Conservation (phyloP, 2,797 vertebrate species). For the Acanthurus lineatus region DNA sequence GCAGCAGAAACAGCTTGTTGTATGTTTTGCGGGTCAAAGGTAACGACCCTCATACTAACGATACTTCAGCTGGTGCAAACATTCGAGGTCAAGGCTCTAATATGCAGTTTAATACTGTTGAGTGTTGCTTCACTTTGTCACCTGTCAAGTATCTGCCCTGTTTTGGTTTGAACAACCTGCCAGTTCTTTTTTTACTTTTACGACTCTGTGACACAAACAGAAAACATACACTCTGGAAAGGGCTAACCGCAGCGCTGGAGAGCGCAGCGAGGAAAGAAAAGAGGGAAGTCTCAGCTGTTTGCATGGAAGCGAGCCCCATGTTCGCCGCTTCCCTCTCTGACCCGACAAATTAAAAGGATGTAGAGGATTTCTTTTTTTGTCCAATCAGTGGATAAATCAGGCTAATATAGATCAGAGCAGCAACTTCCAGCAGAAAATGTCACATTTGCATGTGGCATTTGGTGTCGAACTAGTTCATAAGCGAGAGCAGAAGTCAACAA, state of each 20-base stretch:
- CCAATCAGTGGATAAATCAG: conserved; percentile 20
- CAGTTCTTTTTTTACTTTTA: background rate
- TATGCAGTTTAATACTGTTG: background rate
- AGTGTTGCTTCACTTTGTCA: background rate
- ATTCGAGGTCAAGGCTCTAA: conserved; percentile 4
- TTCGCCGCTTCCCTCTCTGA: background rate
- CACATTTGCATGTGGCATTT: conserved; percentile 55
- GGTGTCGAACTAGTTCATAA: conserved; percentile 13
- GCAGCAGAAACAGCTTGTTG: conserved; percentile 13
- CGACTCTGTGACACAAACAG: conserved; percentile 23
- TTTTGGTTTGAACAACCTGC: background rate
- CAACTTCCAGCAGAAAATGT: conserved; percentile 29
- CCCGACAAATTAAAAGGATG: conserved; percentile 14
- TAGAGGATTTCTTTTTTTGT: background rate
- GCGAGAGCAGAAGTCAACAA: background rate
- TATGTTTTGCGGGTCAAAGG: conserved; percentile 29
- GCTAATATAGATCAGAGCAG: conserved; percentile 25
- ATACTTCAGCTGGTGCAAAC: background rate
- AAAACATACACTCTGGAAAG: conserved; percentile 18
- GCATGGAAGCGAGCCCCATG: background rate
- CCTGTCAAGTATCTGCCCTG: background rate
- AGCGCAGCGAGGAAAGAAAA: background rate
- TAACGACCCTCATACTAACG: background rate
- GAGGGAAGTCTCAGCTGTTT: background rate
- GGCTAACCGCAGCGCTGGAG: conserved; percentile 7